phyloP scores from a whole-genome alignment of 2,888 invertebrate genomes.

The Temnothorax rugatulus region DNA sequence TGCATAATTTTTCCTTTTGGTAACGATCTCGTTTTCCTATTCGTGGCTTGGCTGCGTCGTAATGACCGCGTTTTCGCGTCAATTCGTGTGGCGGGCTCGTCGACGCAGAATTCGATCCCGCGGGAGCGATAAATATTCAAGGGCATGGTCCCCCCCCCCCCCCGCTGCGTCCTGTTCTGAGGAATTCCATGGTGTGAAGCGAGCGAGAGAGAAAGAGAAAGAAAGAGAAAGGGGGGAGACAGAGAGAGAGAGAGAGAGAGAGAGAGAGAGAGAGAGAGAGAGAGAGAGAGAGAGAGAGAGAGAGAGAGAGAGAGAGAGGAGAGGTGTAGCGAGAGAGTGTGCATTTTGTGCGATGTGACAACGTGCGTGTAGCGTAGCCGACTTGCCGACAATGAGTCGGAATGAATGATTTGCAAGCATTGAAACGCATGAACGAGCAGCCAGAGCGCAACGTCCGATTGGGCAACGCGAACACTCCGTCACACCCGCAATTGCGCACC shows the following conservation, averaged over 20 bases:
- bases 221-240: neutral
- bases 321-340: neutral
- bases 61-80: constrained; percentile 51
- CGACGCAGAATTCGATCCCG: constrained; percentile 73
- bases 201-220: constrained; percentile 2
- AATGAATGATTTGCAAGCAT: constrained; percentile 79
- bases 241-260: neutral
- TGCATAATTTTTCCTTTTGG: constrained; percentile 28
- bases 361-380: constrained; percentile 67
- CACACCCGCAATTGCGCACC: constrained; percentile 59
- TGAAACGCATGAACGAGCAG: constrained; percentile 80
- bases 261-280: neutral
- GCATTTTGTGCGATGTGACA: constrained; percentile 67
- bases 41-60: constrained; percentile 28
- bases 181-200: constrained; percentile 66
- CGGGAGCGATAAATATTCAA: constrained; percentile 77
- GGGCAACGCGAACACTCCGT: constrained; percentile 64
- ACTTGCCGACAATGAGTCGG: constrained; percentile 77
- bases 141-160: constrained; percentile 57
- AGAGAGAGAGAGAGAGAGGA: neutral
- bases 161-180: constrained; percentile 58
- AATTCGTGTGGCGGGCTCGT: constrained; percentile 62
- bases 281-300: neutral
- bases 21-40: constrained; percentile 40
- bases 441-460: constrained; percentile 76